These are phyloP conservation scores for Murina feae DNA, from an alignment of 2,113 vertebrate species.

Conservation along the genomic window DNA sequence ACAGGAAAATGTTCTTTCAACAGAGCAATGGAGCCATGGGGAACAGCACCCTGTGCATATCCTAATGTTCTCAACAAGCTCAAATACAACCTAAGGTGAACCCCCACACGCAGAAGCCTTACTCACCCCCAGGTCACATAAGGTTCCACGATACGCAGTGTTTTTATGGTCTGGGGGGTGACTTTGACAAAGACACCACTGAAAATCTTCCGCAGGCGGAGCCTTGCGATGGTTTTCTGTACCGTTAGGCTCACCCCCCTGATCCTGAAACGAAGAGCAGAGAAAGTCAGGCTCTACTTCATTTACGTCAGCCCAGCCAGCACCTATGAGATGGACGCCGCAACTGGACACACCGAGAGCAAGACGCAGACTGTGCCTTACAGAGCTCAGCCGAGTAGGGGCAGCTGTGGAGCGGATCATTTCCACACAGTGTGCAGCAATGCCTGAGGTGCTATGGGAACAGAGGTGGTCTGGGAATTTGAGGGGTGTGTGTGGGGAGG, in stretches of 20 bases:
- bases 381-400: background rate
- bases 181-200: conserved; percentile 90
- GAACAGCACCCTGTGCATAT: background rate
- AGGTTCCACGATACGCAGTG: conserved; percentile 89
- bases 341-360: background rate
- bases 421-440: background rate
- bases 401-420: background rate
- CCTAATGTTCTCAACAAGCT: background rate
- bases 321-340: background rate
- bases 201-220: conserved; percentile 89
- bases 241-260: conserved; percentile 88
- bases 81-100: background rate
- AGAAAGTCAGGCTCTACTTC: background rate
- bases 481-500: background rate
- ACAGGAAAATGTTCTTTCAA: background rate
- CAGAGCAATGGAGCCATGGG: background rate
- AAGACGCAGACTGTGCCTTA: background rate
- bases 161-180: conserved; percentile 80
- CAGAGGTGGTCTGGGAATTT: background rate
- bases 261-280: conserved; percentile 79
- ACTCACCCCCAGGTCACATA: conserved; percentile 97
- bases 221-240: conserved; percentile 80
- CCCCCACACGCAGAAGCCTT: background rate
- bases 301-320: background rate
- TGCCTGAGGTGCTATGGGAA: background rate